These are phyloP conservation scores for Scaptomyza montana DNA, from an alignment of 1,140 invertebrate species.

Conservation along the genomic window DNA sequence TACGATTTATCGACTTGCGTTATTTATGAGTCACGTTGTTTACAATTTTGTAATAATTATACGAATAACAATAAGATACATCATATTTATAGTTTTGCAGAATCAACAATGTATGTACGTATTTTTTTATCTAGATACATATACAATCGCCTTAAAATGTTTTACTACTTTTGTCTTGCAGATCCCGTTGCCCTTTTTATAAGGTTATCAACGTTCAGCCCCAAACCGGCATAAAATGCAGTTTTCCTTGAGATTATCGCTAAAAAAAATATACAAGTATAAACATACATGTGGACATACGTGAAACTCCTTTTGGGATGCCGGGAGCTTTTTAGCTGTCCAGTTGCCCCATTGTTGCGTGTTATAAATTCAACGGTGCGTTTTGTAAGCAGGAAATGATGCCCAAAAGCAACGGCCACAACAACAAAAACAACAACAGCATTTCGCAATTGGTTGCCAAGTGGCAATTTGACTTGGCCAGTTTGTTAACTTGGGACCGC, in stretches of 20 bases:
- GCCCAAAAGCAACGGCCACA: constrained; percentile 31
- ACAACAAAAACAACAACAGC: constrained; percentile 36
- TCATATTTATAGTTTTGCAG: not conserved
- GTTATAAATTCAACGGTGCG: constrained; percentile 32
- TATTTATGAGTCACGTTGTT: too few species aligned
- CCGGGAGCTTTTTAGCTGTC: constrained; percentile 35
- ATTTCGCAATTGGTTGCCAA: constrained; percentile 9
- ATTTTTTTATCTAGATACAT: not conserved
- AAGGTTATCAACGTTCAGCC: constrained; percentile 2
- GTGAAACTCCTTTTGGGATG: constrained; percentile 14
- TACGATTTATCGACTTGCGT: too few species aligned
- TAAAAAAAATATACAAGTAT: not conserved
- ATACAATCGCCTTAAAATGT: constrained; percentile 4
- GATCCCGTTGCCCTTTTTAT: constrained; percentile 20
- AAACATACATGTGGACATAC: constrained; percentile 4
- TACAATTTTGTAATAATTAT: not conserved
- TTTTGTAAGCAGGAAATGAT: constrained; percentile 40
- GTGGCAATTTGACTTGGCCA: constrained; percentile 33
- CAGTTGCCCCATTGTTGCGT: constrained; percentile 41
- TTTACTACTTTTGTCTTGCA: constrained; percentile 10
- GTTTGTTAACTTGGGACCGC: constrained; percentile 19
- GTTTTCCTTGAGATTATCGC: constrained; percentile 39
- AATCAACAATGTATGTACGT: not conserved
- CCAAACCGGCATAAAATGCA: constrained; percentile 27
- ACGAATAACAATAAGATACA: not conserved